These are phyloP conservation scores for Cherax destructor DNA, from an alignment of 1,140 invertebrate genomes.

Conservation along the genomic window DNA sequence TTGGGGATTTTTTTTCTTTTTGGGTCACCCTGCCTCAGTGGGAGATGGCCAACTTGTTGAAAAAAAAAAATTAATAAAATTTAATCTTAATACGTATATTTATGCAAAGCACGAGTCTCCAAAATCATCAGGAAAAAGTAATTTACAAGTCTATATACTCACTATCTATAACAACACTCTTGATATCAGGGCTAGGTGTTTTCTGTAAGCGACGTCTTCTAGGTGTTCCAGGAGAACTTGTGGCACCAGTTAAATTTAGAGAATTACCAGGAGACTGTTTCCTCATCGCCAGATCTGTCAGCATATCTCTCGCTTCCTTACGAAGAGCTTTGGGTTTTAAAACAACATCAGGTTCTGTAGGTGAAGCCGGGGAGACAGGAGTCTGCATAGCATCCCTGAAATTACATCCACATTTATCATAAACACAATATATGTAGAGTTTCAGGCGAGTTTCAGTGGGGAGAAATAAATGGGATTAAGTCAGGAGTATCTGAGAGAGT, in stretches of 20 bases:
- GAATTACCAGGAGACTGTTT: slow-evolving; percentile 76
- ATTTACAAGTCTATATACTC: no score
- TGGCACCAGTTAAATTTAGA: slow-evolving; percentile 72
- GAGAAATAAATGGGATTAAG: no score
- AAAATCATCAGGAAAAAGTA: no score
- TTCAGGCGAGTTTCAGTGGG: no score
- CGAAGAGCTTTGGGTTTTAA: slow-evolving; percentile 78
- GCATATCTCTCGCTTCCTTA: slow-evolving; percentile 89
- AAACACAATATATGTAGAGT: no score
- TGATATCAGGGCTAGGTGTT: slow-evolving; percentile 73
- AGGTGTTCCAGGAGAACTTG: slow-evolving; percentile 70
- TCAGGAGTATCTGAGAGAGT: no score
- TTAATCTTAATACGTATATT: no score
- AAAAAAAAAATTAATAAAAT: no score
- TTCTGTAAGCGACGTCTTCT: slow-evolving; percentile 72
- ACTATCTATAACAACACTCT: slow-evolving; percentile 73
- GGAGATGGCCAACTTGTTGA: no score
- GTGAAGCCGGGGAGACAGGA: slow-evolving; percentile 86
- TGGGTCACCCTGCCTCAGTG: no score
- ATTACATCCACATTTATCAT: not conserved
- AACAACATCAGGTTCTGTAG: slow-evolving; percentile 78
- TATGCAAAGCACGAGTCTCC: no score
- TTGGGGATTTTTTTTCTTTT: no score
- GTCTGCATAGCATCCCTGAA: slow-evolving; percentile 84
- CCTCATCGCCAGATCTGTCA: slow-evolving; percentile 85